Evolutionary conservation across 2,797 vertebrate genomes (phyloP).

Genomic region (Glyptemys insculpta): DNA sequence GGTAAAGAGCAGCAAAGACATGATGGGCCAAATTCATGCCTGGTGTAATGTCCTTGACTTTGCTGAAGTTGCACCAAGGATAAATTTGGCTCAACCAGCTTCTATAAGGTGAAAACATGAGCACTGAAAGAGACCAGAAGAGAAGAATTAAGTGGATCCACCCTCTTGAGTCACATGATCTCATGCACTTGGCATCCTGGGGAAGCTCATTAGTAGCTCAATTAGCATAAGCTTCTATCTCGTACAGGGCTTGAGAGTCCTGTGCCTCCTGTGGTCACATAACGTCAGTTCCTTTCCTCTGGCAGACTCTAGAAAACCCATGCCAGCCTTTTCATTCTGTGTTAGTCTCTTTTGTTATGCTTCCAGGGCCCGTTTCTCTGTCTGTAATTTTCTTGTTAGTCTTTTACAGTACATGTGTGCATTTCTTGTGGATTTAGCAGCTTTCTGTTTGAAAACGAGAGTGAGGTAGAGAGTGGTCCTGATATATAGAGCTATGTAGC

Average conservation of each 20-base stretch:
- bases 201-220: not conserved
- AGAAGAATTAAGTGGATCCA: not conserved
- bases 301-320: not conserved
- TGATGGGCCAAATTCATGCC: not conserved
- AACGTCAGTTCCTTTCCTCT: not conserved
- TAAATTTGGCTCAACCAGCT: not conserved
- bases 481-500: not conserved
- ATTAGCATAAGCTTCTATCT: not conserved
- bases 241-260: not conserved
- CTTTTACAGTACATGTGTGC: not conserved
- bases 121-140: not conserved
- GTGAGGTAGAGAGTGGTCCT: not conserved
- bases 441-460: not conserved
- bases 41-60: not conserved
- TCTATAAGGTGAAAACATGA: not conserved
- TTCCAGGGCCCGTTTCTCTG: not conserved
- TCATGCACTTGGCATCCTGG: not conserved
- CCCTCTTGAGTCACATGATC: not conserved
- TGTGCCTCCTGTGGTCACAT: not conserved
- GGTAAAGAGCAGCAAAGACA: slow-evolving; percentile 77
- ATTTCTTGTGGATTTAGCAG: not conserved
- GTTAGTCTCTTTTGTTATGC: not conserved
- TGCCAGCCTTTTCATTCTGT: not conserved
- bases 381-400: slow-evolving; percentile 1
- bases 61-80: not conserved